Base-by-base conservation (phyloP, 1,140 invertebrate genomes). In the Tetramorium parvispinum region DNA sequence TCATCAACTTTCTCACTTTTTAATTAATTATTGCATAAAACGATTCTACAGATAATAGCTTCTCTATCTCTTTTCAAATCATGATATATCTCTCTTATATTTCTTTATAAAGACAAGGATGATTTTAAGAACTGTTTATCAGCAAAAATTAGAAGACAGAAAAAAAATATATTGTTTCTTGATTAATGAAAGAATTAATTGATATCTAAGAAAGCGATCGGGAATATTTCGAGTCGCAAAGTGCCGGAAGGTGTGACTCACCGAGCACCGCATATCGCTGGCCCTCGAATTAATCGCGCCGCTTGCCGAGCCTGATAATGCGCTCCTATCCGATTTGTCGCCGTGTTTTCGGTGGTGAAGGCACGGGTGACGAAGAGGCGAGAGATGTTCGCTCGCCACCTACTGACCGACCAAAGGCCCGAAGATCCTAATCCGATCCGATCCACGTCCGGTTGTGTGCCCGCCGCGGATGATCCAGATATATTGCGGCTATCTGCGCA, bases 401-500 rank as follows among this genome's bases (percentile, higher is more conserved):
- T 51, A 37, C 11, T 57, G n/a, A 81, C 18, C 27, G 88, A 85
- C 59, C n/a, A 18, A 24, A 65, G 49, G 1, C 53, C 65, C 37
- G 32, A 40, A 32, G 32, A 32, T 32, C 32, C 32, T 32, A 32
- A 32, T 32, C 3, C 32, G 32, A 32, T 32, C 5, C 18, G 32
- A 24, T 68, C 65, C 65, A 71, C 76, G 32, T 53, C 70, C 46
- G 8, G 49, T 53, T 37, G 37, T 37, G 37, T 37, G 46, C 46
- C 21, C 77, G 37, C 68, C 57, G 63, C 87, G 82, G n/a, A 61
- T 66, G 89, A 78, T 91, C 91, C 85, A 70, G 87, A 91, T 91
- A 87, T 91, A 93, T 94, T 93, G 93, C 91, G 90, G 87, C 86
- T 89, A 89, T 77, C 68, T 85, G 51, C 85, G 13, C 75, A 37